Percentiles rank a stretch among this genome's conserved stretches.
Evolutionary conservation across 2,888 invertebrate species (phyloP).

Genomic region (Diarsia dahlii): DNA sequence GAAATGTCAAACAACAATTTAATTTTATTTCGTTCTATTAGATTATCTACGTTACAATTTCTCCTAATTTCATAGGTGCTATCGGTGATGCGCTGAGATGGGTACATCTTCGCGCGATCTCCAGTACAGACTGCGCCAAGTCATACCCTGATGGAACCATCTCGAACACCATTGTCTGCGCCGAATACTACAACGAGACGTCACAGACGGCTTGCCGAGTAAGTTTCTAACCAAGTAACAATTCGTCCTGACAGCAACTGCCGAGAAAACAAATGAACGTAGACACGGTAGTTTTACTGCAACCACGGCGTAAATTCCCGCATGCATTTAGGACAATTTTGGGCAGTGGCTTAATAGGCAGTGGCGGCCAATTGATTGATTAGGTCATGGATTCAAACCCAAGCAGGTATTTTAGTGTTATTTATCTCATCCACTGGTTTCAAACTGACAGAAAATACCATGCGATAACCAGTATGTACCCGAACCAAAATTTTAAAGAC

Average conservation of each 20-base stretch:
- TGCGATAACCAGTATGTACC: no score
- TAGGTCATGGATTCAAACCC: background rate
- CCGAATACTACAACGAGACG: slow-evolving; percentile 81
- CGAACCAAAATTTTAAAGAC: no score
- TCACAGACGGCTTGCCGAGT: slow-evolving; percentile 85
- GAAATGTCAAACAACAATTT: no score
- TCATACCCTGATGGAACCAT: slow-evolving; percentile 72
- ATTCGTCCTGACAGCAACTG: background rate
- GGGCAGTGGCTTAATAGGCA: background rate
- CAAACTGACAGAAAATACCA: no score
- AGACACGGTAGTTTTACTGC: background rate
- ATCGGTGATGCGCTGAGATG: slow-evolving; percentile 77
- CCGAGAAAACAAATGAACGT: background rate
- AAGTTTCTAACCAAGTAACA: slow-evolving; percentile 2
- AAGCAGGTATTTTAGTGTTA: background rate
- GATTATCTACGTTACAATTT: background rate
- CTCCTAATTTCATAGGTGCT: slow-evolving; percentile 65
- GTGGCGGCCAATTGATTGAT: background rate
- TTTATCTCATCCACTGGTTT: background rate
- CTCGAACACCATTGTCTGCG: slow-evolving; percentile 79
- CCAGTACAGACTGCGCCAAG: slow-evolving; percentile 72
- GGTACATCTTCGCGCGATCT: slow-evolving; percentile 80
- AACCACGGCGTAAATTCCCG: background rate
- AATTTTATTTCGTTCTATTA: no score
- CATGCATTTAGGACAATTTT: background rate